These are phyloP conservation scores for Tigriopus japonicus DNA, from an alignment of 1,140 invertebrate species.

Conservation along the genomic window DNA sequence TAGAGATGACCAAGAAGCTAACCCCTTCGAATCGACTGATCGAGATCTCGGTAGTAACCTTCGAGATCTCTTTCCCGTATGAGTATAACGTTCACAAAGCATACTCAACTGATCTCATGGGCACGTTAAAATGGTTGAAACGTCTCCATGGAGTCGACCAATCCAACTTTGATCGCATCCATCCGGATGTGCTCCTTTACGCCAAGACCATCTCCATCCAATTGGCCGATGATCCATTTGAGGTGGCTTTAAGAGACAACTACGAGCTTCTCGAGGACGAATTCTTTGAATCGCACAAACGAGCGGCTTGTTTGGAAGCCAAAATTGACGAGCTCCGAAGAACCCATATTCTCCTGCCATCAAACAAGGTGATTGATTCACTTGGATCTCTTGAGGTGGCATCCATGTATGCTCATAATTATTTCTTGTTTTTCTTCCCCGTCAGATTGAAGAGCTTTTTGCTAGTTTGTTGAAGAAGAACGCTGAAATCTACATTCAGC, in stretches of 20 bases:
- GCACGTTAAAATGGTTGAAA: constrained; percentile 79
- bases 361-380: constrained; percentile 38
- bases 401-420: not conserved
- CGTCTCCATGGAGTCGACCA: constrained; percentile 51
- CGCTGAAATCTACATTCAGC: constrained; percentile 82
- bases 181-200: constrained; percentile 16
- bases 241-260: constrained; percentile 85
- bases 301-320: constrained; percentile 69
- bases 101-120: not conserved
- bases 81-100: not conserved
- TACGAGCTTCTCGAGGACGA: constrained; percentile 91
- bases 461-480: constrained; percentile 65
- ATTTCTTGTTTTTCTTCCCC: not conserved
- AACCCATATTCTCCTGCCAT: constrained; percentile 57
- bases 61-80: not conserved
- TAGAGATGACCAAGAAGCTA: too few relatives aligned
- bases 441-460: constrained; percentile 60
- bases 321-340: constrained; percentile 62
- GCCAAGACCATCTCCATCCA: constrained; percentile 52
- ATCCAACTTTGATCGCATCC: constrained; percentile 25
- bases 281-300: constrained; percentile 78
- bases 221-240: constrained; percentile 92
- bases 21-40: not conserved
- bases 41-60: not conserved
- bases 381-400: not conserved